Conservation (phyloP, 2,113 vertebrate genomes). For the Crotophaga sulcirostris region DNA sequence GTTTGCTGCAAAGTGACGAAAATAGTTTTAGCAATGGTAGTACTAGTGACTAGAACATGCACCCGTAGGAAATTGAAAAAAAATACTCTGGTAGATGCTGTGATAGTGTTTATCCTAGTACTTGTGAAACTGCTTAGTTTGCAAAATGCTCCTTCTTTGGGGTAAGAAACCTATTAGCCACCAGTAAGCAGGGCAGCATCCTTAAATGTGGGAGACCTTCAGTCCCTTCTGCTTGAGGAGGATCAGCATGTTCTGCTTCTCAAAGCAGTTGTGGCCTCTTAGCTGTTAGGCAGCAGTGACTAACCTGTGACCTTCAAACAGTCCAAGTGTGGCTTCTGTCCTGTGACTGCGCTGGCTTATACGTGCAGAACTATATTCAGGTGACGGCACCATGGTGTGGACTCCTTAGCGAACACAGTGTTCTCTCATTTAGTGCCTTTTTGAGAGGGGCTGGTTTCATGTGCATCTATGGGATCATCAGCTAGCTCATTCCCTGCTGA, state of each 20-base stretch:
- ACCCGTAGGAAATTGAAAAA: not conserved
- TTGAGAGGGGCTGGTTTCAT: not conserved
- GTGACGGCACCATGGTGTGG: not conserved
- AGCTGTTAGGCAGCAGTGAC: not conserved
- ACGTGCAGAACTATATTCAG: fast-evolving
- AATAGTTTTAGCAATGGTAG: not conserved
- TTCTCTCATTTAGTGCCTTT: not conserved
- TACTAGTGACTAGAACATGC: not conserved
- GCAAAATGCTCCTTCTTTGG: not conserved
- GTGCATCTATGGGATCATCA: not conserved
- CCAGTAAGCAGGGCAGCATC: not conserved
- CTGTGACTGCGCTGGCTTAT: not conserved
- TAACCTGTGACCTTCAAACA: not conserved
- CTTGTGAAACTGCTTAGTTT: not conserved
- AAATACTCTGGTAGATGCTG: not conserved
- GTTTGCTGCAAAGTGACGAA: not conserved
- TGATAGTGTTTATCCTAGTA: not conserved
- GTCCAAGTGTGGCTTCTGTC: not conserved
- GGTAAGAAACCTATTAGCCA: not conserved
- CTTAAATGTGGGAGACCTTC: not conserved
- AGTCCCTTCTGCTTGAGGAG: not conserved
- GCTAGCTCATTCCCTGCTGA: not conserved
- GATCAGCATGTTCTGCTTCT: not conserved
- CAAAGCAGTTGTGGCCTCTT: not conserved
- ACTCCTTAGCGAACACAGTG: fast-evolving